Evolutionary conservation across 2,888 invertebrate species (phyloP).

Genomic region (Magallana nippona): DNA sequence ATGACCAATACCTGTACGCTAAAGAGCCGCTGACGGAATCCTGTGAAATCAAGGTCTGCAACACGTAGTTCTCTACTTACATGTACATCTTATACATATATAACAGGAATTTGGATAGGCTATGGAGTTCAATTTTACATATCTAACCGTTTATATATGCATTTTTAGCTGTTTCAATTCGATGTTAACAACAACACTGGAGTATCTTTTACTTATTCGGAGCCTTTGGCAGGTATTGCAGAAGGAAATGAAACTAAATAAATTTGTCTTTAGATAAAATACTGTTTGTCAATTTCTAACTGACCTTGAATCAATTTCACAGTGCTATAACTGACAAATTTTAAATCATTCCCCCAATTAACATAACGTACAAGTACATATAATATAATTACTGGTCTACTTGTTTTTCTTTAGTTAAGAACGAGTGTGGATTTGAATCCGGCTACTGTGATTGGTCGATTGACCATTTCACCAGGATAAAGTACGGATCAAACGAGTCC

Average conservation of each 20-base stretch:
- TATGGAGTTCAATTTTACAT: too few species aligned
- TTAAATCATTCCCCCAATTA: too few species aligned
- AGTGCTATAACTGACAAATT: too few species aligned
- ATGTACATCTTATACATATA: not conserved
- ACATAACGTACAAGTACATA: too few species aligned
- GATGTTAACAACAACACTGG: not conserved
- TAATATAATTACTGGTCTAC: not conserved
- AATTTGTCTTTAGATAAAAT: too few species aligned
- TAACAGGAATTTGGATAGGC: too few species aligned
- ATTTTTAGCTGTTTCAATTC: slow-evolving; percentile 13
- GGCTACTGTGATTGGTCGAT: not conserved
- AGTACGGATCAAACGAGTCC: not conserved
- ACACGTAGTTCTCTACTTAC: too few species aligned
- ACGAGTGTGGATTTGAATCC: not conserved
- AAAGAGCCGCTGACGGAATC: slow-evolving; percentile 11
- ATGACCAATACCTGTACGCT: slow-evolving; percentile 8
- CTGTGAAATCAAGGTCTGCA: slow-evolving; percentile 29
- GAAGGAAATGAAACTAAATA: too few species aligned
- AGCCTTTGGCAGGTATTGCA: not conserved
- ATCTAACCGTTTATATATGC: not conserved
- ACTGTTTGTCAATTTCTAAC: too few species aligned
- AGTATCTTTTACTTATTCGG: not conserved
- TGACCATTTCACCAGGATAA: not conserved
- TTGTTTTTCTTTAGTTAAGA: not conserved
- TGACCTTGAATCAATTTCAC: too few species aligned